Evolutionary conservation across 2,888 invertebrate genomes (phyloP).

Genomic region (Conops quadrifasciatus): DNA sequence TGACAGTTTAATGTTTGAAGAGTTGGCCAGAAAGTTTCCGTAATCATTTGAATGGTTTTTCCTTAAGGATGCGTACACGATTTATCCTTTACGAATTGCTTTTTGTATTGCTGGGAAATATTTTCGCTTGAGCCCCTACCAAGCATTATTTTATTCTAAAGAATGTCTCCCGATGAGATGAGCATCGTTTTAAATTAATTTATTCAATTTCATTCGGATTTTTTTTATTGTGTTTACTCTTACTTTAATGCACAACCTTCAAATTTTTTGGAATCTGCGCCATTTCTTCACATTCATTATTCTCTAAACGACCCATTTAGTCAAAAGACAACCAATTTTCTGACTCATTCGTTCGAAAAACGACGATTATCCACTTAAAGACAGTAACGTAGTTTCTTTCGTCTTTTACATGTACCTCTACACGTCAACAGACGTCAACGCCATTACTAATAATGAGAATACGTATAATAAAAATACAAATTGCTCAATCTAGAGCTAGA

Average conservation of each 20-base stretch:
- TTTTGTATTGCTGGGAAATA: no score
- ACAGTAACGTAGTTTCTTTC: no score
- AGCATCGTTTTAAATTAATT: neutral
- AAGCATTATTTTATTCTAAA: no score
- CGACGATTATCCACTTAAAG: constrained; percentile 26
- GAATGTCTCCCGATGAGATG: no score
- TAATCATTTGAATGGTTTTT: no score
- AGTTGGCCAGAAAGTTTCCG: no score
- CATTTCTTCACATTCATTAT: neutral
- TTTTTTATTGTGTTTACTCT: neutral
- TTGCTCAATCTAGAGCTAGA: neutral
- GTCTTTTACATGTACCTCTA: no score
- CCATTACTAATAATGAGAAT: neutral
- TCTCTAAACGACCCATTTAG: neutral
- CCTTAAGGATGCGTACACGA: no score
- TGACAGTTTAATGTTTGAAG: no score
- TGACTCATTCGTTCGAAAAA: constrained; percentile 21
- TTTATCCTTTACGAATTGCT: no score
- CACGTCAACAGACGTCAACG: neutral
- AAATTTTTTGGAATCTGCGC: constrained; percentile 11
- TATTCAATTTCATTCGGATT: neutral
- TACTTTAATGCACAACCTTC: neutral
- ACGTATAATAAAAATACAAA: neutral
- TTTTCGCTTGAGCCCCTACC: no score
- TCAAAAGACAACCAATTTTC: constrained; percentile 23